Percentiles rank a stretch among this genome's conserved stretches.
Evolutionary conservation across 1,140 invertebrate genomes (phyloP).

Genomic region (Colletes latitarsis): DNA sequence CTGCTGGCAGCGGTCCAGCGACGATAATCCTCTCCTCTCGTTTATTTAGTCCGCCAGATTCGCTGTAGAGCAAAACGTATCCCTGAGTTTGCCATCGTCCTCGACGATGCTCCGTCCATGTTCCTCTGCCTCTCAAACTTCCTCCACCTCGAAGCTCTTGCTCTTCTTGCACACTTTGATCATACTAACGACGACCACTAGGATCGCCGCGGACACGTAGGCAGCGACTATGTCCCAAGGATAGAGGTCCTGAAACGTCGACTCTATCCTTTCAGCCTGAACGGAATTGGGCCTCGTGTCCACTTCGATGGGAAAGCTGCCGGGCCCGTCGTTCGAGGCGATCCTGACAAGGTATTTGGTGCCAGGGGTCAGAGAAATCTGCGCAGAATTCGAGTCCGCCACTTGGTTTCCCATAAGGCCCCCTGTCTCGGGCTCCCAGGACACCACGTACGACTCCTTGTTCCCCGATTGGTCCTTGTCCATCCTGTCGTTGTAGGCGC

Average conservation of each 20-base stretch:
- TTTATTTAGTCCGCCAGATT: background rate
- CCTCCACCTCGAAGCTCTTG: slow-evolving; percentile 51
- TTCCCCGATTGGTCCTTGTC: slow-evolving; percentile 25
- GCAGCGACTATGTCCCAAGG: slow-evolving; percentile 66
- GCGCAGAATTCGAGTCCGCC: slow-evolving; percentile 73
- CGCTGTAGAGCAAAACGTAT: background rate
- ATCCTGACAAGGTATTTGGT: slow-evolving; percentile 76
- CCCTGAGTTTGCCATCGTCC: slow-evolving; percentile 21
- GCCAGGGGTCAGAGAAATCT: slow-evolving; percentile 76
- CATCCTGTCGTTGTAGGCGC: slow-evolving; percentile 52
- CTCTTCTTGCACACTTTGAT: slow-evolving; percentile 55
- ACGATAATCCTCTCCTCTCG: background rate
- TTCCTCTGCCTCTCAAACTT: slow-evolving; percentile 24
- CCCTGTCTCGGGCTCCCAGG: slow-evolving; percentile 77
- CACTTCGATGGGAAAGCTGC: slow-evolving; percentile 78
- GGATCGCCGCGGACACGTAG: slow-evolving; percentile 50
- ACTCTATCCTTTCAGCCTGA: slow-evolving; percentile 65
- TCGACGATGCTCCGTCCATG: background rate
- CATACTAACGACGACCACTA: slow-evolving; percentile 51
- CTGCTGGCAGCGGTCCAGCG: background rate
- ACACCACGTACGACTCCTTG: slow-evolving; percentile 74
- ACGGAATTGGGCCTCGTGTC: slow-evolving; percentile 72
- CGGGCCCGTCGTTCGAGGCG: slow-evolving; percentile 77
- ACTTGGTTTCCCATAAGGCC: slow-evolving; percentile 79
- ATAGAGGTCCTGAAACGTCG: slow-evolving; percentile 61